Percentiles rank a stretch among this genome's conserved stretches.
These are phyloP conservation scores for Imbricaverruca yamaguchii DNA, from an alignment of 2,888 invertebrate species.

Conservation along the genomic window DNA sequence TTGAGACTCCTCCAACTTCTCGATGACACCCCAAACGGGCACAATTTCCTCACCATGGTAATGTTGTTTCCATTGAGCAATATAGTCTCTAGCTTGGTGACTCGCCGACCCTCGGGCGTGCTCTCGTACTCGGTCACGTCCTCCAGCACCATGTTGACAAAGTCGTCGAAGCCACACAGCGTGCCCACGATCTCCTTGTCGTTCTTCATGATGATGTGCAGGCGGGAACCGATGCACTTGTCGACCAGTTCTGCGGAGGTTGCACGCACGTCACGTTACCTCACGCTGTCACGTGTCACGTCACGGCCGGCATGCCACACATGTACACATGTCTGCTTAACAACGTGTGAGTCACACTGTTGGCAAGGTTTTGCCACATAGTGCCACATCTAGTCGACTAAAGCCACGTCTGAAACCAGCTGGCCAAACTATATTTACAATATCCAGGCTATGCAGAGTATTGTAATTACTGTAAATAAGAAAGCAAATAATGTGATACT, in stretches of 20 bases:
- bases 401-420: background rate
- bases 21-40: too few species aligned
- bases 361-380: background rate
- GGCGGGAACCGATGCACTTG: constrained; percentile 97
- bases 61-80: constrained; percentile 98
- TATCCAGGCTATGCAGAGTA: background rate
- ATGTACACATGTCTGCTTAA: background rate
- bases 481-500: too few species aligned
- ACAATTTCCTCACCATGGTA: constrained; percentile 66
- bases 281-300: background rate
- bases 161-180: constrained; percentile 93
- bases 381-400: background rate
- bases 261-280: constrained; percentile 28
- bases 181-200: constrained; percentile 99
- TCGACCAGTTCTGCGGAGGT: constrained; percentile 78
- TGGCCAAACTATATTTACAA: background rate
- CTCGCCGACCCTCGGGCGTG: constrained; percentile 89
- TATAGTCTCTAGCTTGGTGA: constrained; percentile 96
- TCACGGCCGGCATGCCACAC: background rate
- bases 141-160: constrained; percentile 95
- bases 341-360: background rate
- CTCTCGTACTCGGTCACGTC: constrained; percentile 98
- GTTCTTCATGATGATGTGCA: constrained; percentile 99
- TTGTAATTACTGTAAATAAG: too few species aligned
- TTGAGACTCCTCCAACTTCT: too few species aligned